Evolutionary conservation across 2,113 vertebrate genomes (phyloP), one percentile per base, ranked within the genome.

Genomic region (Trichechus manatus): DNA sequence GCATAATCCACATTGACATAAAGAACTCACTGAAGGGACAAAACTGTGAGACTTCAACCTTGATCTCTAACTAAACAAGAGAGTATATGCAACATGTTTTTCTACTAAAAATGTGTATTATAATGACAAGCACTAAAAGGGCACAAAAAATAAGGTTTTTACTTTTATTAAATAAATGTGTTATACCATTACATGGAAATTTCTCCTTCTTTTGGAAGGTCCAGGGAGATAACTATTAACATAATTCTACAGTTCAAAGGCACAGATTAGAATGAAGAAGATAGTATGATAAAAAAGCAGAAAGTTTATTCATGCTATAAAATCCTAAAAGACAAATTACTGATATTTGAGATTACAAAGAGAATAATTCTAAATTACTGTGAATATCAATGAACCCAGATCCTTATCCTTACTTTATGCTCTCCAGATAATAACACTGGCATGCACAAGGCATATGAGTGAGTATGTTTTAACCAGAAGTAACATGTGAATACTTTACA

Each of bases 391-490:
- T 75, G 22, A 63, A 39, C 2, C 63, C 15, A 74, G 93, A 78
- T 86, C 0, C 23, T 89, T 80, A 72, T 13, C 19, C 3, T 95
- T 87, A 87, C 13, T 78, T 70, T 44, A 89, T 68, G 6, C 0
- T 87, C 20, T 85, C 17, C 25, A 84, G 31, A 64, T 79, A 72
- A 92, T 72, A 70, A 56, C 64, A 29, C 0, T 79, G 31, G 42
- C 23, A 87, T 44, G 8, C 39, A 22, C 42, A 82, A 95, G 9
- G 6, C 74, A 25, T 36, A 39, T 5, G 80, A 93, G 4, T n/a
- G 11, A 96, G n/a, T 63, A n/a, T 17, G 89, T n/a, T 89, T 96
- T 44, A 95, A 59, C 9, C 11, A n/a, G 79, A 80, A 84, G 4
- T 9, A 85, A 4, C 56, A 33, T 44, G 15, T 29, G 39, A 95